A percentile compares a stretch with the other conserved stretches of the same genome.
phyloP scores from a whole-genome alignment of 2,888 invertebrate genomes.

The Agelastica alni region DNA sequence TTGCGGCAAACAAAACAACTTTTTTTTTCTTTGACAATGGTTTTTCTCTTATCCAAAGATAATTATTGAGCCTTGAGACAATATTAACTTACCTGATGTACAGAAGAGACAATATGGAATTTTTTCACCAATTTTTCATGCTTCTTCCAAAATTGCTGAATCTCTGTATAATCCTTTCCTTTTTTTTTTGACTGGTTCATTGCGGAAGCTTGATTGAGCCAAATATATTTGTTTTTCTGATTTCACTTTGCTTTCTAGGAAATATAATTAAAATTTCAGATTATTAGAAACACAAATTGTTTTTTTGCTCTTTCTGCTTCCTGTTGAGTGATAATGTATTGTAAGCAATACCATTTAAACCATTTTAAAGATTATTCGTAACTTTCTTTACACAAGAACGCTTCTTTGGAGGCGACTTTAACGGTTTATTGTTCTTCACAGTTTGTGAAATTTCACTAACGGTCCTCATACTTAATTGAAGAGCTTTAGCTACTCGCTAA shows the following conservation, averaged over 20 bases:
- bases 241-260: background rate
- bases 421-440: too few relatives aligned
- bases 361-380: too few relatives aligned
- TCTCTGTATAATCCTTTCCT: too few relatives aligned
- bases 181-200: background rate
- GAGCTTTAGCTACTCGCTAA: too few relatives aligned
- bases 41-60: background rate
- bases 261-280: slow-evolving; percentile 2
- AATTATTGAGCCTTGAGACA: background rate
- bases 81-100: background rate
- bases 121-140: background rate
- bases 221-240: background rate
- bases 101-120: background rate
- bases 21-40: background rate
- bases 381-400: too few relatives aligned
- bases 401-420: too few relatives aligned
- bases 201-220: background rate
- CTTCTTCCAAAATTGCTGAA: too few relatives aligned
- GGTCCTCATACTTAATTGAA: too few relatives aligned
- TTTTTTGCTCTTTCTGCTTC: background rate
- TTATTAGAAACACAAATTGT: background rate
- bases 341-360: too few relatives aligned
- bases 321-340: too few relatives aligned
- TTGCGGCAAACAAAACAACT: background rate
- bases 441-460: too few relatives aligned